Evolutionary conservation across 2,113 vertebrate genomes (phyloP), one percentile per base, ranked within the genome.

Genomic region (Leucoraja erinaceus): DNA sequence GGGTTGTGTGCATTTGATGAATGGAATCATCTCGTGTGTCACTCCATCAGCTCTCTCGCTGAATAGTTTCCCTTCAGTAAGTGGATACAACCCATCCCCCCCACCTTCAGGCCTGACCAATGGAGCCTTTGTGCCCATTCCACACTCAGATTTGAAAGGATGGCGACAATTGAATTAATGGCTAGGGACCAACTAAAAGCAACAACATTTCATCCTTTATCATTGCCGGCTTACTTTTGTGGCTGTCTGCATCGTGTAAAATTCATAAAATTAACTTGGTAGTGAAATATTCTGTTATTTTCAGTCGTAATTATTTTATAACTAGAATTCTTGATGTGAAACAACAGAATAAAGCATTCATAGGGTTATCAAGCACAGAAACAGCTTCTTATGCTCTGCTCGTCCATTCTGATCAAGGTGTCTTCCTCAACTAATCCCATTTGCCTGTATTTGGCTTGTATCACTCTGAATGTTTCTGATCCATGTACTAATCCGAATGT

Each of bases 1-100:
- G 22, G 38, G 0, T 68, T 47, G 9, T 5, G 88, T 54, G 38
- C 90, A 72, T 47, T 90, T 33, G 86, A 25, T 74, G 38, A 91
- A 91, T 54, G 54, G 90, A 91, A 72, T 11, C 66, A 47, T 72
- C 68, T 91, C 90, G 14, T 38, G 72, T 91, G 28, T 47, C 90
- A 91, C 18, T 91, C 63, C 68, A 70, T 91, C 88, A 91, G 90
- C 68, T 74, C 68, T 72, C 72, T 38, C 68, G 54, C 66, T 74
- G 68, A 91, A 47, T 79, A 66, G 56, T 63, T 91, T 91, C 33
- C 66, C 68, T 70, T 91, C 66, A 70, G 63, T 91, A 28, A 91
- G 68, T 54, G 33, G 68, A 72, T 33, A 91, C 31, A 72, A 28
- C 90, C 90, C 90, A 91, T 74, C 88, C 38, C 66, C 38, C 66